phyloP scores from a whole-genome alignment of 2,113 vertebrate species.

The Dipodomys spectabilis region DNA sequence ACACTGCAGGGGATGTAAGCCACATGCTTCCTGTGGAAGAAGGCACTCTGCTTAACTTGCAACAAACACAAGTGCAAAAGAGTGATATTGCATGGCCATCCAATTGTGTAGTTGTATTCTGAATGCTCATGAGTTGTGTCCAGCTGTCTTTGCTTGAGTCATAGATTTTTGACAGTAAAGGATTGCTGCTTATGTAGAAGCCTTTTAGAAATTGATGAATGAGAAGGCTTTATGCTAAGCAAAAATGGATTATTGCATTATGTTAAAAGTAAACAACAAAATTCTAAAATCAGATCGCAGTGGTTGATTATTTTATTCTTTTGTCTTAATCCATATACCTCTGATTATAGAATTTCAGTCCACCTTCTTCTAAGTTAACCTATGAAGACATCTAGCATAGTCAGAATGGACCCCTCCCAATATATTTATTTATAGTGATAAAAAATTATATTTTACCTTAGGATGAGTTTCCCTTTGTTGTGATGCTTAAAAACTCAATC shows the following conservation, averaged over 20 bases:
- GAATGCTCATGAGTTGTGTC: constrained; percentile 70
- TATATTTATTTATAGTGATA: constrained; percentile 25
- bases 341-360: constrained; percentile 77
- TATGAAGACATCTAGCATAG: constrained; percentile 82
- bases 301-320: constrained; percentile 58
- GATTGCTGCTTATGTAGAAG: constrained; percentile 34
- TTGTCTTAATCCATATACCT: constrained; percentile 65
- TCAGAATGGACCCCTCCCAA: constrained; percentile 66
- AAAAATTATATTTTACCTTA: not conserved
- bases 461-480: constrained; percentile 45
- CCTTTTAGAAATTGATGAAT: constrained; percentile 55
- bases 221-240: constrained; percentile 64
- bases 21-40: constrained; percentile 74
- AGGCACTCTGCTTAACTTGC: constrained; percentile 76
- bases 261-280: constrained; percentile 47
- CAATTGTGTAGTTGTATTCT: constrained; percentile 34
- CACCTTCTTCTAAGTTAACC: constrained; percentile 74
- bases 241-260: constrained; percentile 53
- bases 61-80: constrained; percentile 71
- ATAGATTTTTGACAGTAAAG: constrained; percentile 36
- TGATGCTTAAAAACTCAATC: not conserved
- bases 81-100: constrained; percentile 79
- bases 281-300: constrained; percentile 61
- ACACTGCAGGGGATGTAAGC: constrained; percentile 78
- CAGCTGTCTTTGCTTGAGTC: constrained; percentile 73